Evolutionary conservation across 2,888 invertebrate genomes (phyloP), one percentile per base, ranked within the genome.

Genomic region (Dryadula phaetusa): DNA sequence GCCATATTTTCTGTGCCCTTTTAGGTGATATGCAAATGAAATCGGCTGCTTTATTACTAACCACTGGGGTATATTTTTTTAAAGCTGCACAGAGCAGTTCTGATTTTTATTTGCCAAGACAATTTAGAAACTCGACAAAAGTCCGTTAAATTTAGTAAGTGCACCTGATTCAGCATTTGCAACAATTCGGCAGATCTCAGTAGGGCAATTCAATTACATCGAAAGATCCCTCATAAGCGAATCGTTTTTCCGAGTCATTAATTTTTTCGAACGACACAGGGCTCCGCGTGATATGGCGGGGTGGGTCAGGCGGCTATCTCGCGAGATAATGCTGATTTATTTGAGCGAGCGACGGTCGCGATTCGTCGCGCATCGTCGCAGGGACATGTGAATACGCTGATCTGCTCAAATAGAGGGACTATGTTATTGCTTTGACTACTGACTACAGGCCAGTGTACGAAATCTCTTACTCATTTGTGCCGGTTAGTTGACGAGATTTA

Each of bases 251-350:
- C 92, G 90, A 85, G 91, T 90, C 92, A 92, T 92, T 92, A 92
- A 92, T 91, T 92, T 92, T 92, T 92, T 90, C 89, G 86, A 92
- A 92, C 91, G 92, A 90, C 90, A 91, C 90, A 83, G 87, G 88
- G 85, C 85, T 81, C 81, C 82, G 86, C 86, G 86, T 85, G 92
- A 90, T 92, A 91, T 82, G 88, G 86, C 88, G 72, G 77, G 77
- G 76, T 71, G 75, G 76, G 75, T 72, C 75, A 69, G 82, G 85
- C 84, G 92, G 91, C 90, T 92, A 92, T 92, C 92, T 92, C 90
- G 86, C 86, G 86, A 93, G 93, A 93, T 93, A 93, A 93, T 92
- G 84, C 92, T 93, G 93, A 93, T 93, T 93, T 93, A 93, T 93
- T 85, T 84, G 86, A 84, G 82, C 87, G 83, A 81, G 81, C 89